Base-by-base conservation (phyloP, 1,140 invertebrate genomes). In the Bombus difficillimus region DNA sequence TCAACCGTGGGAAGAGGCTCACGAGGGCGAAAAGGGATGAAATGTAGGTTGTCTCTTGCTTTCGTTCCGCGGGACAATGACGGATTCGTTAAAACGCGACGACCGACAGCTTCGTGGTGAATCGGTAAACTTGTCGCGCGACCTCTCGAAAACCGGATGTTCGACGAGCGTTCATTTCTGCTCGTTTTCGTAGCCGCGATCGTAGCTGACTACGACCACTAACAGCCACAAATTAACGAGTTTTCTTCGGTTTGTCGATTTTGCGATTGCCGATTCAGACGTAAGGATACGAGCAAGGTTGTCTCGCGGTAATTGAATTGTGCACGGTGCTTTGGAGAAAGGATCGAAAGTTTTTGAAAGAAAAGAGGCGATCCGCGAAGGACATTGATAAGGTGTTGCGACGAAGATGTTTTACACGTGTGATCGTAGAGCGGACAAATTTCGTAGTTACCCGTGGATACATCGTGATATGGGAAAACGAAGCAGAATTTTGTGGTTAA, bases 21-120 rank as follows among this genome's bases (percentile, higher is more conserved):
- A 5, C 47, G 47, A 22, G 68, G 76, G 78, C 59, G 39, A 71
- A 89, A 79, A 76, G 76, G 81, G 88, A 89, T 76, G 32, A 89
- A 89, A 89, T 74, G 85, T 89, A 82, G 84, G 88, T 86, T 89
- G 88, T 86, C 71, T 85, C 78, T 89, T 83, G 32, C 85, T 83
- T 81, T 76, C 47, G 43, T 59, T 81, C 47, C 47, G n/a, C 32
- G 53, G 18, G 3, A 66, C 32, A 69, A 72, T 74, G 66, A 66
- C 75, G 64, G 62, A 81, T 75, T 75, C 62, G n/a, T 81, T 81
- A 43, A 62, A 64, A 81, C 57, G 28, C 68, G 47, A 28, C 47
- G 74, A 18, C 47, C 32, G 4, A 62, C 59, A 12, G 28, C 28
- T 62, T 62, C 22, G 22, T 12, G 47, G 43, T 37, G 13, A 57